Percentiles rank a stretch among this genome's conserved stretches.
Evolutionary conservation across 2,113 vertebrate species (phyloP).

Genomic region (Mionectes macconnelli): DNA sequence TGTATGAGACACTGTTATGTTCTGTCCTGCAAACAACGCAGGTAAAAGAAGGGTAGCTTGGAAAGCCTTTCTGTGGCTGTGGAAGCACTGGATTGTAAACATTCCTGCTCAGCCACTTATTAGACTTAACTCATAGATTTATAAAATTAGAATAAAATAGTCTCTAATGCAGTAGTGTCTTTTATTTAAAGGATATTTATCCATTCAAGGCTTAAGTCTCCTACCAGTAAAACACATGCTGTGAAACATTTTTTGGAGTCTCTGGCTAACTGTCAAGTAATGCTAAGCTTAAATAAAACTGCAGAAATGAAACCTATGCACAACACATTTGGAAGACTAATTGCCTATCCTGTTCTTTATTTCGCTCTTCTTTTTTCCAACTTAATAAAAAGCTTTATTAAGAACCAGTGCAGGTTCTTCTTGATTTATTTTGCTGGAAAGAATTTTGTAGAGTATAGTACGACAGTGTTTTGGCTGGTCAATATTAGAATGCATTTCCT

Average conservation of each 20-base stretch:
- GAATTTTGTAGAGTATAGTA: neutral
- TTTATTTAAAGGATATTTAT: neutral
- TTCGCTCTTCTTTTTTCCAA: neutral
- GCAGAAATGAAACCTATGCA: neutral
- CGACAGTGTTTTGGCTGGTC: neutral
- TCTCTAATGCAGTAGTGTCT: neutral
- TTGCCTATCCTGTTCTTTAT: neutral
- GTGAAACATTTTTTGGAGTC: neutral
- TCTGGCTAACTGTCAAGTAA: neutral
- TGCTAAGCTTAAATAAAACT: neutral
- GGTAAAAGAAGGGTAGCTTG: neutral
- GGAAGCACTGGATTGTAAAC: neutral
- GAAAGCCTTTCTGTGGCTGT: neutral
- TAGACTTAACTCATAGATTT: neutral
- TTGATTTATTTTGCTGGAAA: neutral
- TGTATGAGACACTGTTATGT: neutral
- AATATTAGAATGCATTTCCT: neutral
- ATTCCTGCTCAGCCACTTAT: neutral
- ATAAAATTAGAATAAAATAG: neutral
- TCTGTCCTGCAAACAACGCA: neutral
- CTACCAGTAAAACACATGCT: neutral
- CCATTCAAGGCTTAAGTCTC: neutral
- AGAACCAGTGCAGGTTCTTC: neutral
- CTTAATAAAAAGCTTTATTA: neutral
- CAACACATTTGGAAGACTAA: neutral